Evolutionary conservation across 2,113 vertebrate species (phyloP).

Genomic region (Aythya baeri): DNA sequence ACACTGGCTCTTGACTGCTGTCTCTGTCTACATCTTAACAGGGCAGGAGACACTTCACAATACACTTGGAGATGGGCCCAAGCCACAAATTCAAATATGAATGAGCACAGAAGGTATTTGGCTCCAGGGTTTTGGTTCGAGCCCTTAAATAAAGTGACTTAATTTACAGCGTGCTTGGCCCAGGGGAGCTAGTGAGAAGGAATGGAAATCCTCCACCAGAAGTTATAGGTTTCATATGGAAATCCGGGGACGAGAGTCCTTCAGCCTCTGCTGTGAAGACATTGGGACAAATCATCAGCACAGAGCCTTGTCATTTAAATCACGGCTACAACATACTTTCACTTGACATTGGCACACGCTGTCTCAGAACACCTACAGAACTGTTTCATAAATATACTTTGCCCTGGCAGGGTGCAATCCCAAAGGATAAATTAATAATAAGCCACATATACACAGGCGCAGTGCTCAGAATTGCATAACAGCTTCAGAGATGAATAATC

Average conservation of each 20-base stretch:
- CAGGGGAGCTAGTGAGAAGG: not conserved
- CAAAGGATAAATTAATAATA: constrained; percentile 52
- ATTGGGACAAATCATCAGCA: not conserved
- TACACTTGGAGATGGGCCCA: not conserved
- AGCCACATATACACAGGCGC: not conserved
- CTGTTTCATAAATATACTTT: constrained; percentile 25
- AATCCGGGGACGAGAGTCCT: not conserved
- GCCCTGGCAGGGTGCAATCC: constrained; percentile 13
- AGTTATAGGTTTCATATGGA: not conserved
- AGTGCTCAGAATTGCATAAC: constrained; percentile 7
- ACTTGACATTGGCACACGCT: not conserved
- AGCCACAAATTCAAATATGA: constrained; percentile 27
- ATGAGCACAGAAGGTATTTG: constrained; percentile 22
- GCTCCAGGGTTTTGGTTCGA: constrained; percentile 17
- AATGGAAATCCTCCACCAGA: constrained; percentile 15
- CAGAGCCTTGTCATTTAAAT: not conserved
- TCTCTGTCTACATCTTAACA: not conserved
- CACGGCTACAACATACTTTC: constrained; percentile 1
- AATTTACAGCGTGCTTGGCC: not conserved
- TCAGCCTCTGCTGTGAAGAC: not conserved
- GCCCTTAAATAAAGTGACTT: constrained; percentile 4
- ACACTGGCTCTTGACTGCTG: not conserved
- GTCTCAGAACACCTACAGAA: constrained; percentile 1
- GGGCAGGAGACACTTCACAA: not conserved
- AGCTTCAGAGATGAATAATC: not conserved